Conservation (phyloP, 2,888 invertebrate genomes). For the Candidula unifasciata region DNA sequence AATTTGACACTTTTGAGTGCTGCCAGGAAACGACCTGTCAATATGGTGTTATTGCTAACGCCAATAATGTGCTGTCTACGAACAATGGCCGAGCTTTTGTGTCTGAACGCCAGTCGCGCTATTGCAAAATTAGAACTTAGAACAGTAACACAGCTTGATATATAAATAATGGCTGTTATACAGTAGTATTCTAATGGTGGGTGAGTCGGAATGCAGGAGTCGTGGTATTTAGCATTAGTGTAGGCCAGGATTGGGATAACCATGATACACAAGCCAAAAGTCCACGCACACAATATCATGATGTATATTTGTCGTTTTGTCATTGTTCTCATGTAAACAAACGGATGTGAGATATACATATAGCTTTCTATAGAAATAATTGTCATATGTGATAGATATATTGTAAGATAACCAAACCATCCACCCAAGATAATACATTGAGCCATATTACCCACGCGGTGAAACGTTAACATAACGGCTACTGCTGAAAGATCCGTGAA, state of each 20-base stretch:
- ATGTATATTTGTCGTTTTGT: neutral
- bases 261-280: neutral
- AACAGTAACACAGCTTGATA: neutral
- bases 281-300: neutral
- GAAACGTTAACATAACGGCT: too few relatives aligned
- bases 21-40: neutral
- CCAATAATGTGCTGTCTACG: too few relatives aligned
- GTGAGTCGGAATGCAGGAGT: neutral
- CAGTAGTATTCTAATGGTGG: neutral
- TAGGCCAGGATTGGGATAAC: neutral
- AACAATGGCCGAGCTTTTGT: too few relatives aligned
- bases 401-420: too few relatives aligned
- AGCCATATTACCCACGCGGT: too few relatives aligned
- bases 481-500: too few relatives aligned
- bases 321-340: neutral
- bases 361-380: slow-evolving; percentile 7
- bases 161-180: neutral
- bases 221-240: neutral
- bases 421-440: neutral
- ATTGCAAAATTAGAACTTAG: too few relatives aligned
- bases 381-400: neutral
- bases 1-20: too few relatives aligned
- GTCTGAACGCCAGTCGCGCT: too few relatives aligned
- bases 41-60: neutral
- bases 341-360: slow-evolving; percentile 3